Evolutionary conservation across 2,797 vertebrate genomes (phyloP), one percentile per base, ranked within the genome.

Genomic region (Syndactyla subalaris): DNA sequence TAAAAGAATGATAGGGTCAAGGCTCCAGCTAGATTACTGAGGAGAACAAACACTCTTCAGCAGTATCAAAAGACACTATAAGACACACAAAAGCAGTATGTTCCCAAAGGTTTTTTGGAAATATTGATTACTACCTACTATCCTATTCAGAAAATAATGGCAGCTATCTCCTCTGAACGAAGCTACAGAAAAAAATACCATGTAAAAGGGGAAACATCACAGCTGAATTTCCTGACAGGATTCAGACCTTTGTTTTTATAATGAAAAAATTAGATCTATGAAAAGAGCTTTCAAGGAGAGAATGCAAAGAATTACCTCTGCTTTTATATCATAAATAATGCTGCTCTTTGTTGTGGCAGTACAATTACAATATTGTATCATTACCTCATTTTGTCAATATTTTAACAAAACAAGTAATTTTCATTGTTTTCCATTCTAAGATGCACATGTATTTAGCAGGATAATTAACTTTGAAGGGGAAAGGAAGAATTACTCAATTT

Each of bases 111-210:
- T 48, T 84, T 96, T 92, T 95, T 82, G 26, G 22, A 91, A 92
- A 66, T 79, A 96, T 83, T 91, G 92, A 97, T 97, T 96, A 74
- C 61, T 92, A 88, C 92, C 89, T 83, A 71, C 76, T 79, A 80
- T 72, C 48, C 55, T 88, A 4, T 78, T 96, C 71, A 88, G 74
- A 88, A 92, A 87, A 93, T 38, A 22, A 65, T 74, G n/a, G 48
- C 82, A 93, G 43, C 80, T 93, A 78, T 80, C 85, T 84, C 61
- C 38, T 91, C 91, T 87, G 84, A 95, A 93, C 5, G 9, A 92
- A 91, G 75, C 90, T 85, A 41, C 36, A 72, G 51, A 93, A 95
- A 91, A 91, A 89, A 92, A 77, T 65, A 61, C 27, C 54, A 30
- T 45, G 26, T 87, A 87, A 75, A 93, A 95, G 30, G 30, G 34